Evolutionary conservation across 1,140 invertebrate genomes (phyloP), one percentile per base, ranked within the genome.

Genomic region (Panagrolaimus sp.): DNA sequence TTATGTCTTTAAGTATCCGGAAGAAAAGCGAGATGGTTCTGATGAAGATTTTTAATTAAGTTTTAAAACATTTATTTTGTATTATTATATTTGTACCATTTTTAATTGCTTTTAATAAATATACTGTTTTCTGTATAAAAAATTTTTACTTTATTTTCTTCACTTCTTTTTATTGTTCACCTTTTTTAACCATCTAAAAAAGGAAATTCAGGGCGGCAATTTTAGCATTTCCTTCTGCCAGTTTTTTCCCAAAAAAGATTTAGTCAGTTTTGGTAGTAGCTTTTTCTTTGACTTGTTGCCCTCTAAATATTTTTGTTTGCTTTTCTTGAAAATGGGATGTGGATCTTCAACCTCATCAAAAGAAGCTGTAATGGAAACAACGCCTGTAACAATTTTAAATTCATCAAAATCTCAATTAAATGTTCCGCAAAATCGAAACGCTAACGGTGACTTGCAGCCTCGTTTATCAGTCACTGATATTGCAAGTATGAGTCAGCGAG

Each of bases 11-110:
- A 5, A 57, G 51, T 11, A 20, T 57, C 51, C 27, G 9, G 51
- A 57, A 11, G 27, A 57, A 57, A 57, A 20, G 20, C 27, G 20
- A 27, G 31, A 46, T 43, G 42, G 66, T 66, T 66, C 61, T n/a
- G 67, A 69, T 48, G 67, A 69, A 66, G 42, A 69, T 43, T 69
- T 69, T 66, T 69, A 66, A 69, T 57, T 11, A 27, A 13, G 4
- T 20, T 11, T 27, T 13, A n/a, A 11, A 27, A 11, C 51, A 57
- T 20, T 27, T 25, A n/a, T 57, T 27, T 13, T 14, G 47, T 48
- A 2, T 4, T 48, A 23, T 14, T 48, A 48, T 27, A 20, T 27
- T 20, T 57, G 51, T 25, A 25, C 27, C 16, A 38, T 38, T 38
- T 38, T 38, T 38, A 38, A 38, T 38, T 38, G 31, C 31, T 38